Conservation (phyloP, 2,113 vertebrate genomes). For the Montifringilla adamsi region DNA sequence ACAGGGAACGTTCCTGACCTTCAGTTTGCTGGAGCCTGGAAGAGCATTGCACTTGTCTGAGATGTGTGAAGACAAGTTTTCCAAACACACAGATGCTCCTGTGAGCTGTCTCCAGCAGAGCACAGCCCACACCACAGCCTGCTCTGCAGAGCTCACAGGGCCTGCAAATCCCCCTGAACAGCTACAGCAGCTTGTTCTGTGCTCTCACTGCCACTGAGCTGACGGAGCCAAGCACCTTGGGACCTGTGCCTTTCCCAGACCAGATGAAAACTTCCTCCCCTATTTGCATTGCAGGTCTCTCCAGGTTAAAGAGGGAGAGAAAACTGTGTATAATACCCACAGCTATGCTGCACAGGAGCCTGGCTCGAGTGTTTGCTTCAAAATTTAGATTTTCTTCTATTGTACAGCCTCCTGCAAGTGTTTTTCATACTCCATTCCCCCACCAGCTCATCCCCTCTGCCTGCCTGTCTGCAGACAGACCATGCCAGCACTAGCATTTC, state of each 20-base stretch:
- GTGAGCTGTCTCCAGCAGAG: neutral
- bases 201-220: neutral
- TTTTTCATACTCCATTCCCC: neutral
- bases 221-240: neutral
- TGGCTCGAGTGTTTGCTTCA: neutral
- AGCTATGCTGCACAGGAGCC: neutral
- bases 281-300: neutral
- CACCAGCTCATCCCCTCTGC: neutral
- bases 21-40: conserved; percentile 39
- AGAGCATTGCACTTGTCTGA: neutral
- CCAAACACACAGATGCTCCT: neutral
- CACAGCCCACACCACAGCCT: neutral
- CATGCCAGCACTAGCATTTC: neutral
- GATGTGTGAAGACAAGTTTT: conserved; percentile 14
- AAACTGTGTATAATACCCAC: neutral
- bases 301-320: neutral
- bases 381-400: neutral
- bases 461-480: conserved; percentile 6
- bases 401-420: neutral
- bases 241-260: neutral
- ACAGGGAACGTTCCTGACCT: conserved; percentile 43
- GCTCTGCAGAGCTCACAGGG: neutral
- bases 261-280: neutral
- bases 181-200: neutral
- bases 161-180: neutral